These are phyloP conservation scores for Cetonia aurata DNA, from an alignment of 2,888 invertebrate species.

Conservation along the genomic window DNA sequence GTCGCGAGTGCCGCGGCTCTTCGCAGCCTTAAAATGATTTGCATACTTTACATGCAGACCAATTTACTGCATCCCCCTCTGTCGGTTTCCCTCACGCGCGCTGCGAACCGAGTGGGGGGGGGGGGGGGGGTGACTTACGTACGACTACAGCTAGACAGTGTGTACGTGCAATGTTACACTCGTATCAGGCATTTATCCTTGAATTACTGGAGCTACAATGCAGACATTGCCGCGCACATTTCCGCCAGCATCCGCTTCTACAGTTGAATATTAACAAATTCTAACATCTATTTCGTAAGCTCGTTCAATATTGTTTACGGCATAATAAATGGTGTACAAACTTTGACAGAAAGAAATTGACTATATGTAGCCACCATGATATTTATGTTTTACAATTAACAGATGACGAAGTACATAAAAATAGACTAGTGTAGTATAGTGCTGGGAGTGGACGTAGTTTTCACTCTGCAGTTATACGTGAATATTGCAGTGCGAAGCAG, in stretches of 20 bases:
- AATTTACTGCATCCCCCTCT: constrained; percentile 46
- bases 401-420: no score
- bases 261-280: constrained; percentile 30
- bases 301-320: constrained; percentile 25
- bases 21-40: constrained; percentile 43
- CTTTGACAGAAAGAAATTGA: no score
- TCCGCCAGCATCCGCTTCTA: constrained; percentile 29
- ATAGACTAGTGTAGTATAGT: no score
- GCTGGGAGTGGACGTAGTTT: no score
- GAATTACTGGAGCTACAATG: constrained; percentile 44
- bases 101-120: neutral
- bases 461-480: no score
- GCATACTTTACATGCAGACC: constrained; percentile 47
- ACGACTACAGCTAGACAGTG: constrained; percentile 6
- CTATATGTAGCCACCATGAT: no score
- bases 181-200: constrained; percentile 38
- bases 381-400: no score
- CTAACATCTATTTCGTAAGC: constrained; percentile 26
- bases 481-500: no score
- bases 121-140: neutral
- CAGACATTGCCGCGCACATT: constrained; percentile 22
- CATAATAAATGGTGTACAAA: neutral
- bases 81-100: constrained; percentile 24
- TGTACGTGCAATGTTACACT: neutral
- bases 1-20: neutral